phyloP scores from a whole-genome alignment of 2,113 vertebrate genomes.

The Clinocottus analis region DNA sequence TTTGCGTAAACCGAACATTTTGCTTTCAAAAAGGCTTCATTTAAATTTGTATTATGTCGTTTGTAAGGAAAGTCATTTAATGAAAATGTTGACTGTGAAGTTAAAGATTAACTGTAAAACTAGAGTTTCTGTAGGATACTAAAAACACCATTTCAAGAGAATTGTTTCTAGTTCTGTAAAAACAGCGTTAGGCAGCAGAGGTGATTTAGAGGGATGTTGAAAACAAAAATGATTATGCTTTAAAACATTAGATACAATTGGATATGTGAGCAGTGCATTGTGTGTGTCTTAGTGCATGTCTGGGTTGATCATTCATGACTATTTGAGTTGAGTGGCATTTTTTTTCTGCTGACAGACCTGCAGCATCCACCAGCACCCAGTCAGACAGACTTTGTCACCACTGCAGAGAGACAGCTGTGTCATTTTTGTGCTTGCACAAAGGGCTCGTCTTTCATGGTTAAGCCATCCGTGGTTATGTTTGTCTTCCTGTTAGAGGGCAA shows the following conservation, averaged over 20 bases:
- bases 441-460: neutral
- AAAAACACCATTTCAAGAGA: neutral
- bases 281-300: neutral
- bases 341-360: neutral
- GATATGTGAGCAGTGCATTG: neutral
- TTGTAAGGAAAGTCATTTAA: conserved; percentile 15
- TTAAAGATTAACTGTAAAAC: conserved; percentile 48
- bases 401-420: conserved; percentile 6
- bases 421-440: conserved; percentile 17
- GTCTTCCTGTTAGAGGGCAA: neutral
- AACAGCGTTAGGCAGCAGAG: neutral
- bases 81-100: conserved; percentile 34
- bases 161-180: neutral
- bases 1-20: neutral
- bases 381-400: neutral
- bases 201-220: neutral
- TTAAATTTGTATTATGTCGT: conserved; percentile 2
- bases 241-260: neutral
- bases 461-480: conserved; percentile 21
- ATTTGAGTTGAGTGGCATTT: neutral
- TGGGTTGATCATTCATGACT: neutral
- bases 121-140: conserved; percentile 7
- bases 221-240: neutral
- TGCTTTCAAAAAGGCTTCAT: neutral
- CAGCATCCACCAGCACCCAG: neutral